Conservation (phyloP, 2,888 invertebrate genomes). For the Thyatira batis region DNA sequence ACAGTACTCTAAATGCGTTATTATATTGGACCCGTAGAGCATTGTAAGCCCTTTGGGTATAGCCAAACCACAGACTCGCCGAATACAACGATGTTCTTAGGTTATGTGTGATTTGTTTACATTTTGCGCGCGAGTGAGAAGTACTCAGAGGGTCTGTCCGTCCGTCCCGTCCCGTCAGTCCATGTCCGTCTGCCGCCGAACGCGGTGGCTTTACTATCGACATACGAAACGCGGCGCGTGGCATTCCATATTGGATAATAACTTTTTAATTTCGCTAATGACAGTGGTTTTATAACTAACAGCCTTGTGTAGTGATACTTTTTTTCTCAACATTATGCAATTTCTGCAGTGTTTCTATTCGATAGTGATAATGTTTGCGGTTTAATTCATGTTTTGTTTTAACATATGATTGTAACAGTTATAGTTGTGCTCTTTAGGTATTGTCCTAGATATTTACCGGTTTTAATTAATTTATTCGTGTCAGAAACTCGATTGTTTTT, state of each 20-base stretch:
- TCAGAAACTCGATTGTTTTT: background rate
- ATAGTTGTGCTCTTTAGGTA: background rate
- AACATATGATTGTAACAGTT: background rate
- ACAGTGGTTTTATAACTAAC: too few relatives aligned
- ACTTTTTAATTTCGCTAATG: conserved; percentile 5
- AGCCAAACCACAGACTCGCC: too few relatives aligned
- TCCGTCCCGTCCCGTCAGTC: conserved; percentile 33
- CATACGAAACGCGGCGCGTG: conserved; percentile 27
- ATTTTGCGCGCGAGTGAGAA: conserved; percentile 11
- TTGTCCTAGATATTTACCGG: background rate
- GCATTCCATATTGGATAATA: conserved; percentile 32
- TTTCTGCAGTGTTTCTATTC: too few relatives aligned
- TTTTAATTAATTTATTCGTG: background rate
- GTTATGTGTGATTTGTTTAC: conserved; percentile 29
- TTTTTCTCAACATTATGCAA: background rate
- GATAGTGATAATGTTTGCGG: background rate
- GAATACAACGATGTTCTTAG: too few relatives aligned
- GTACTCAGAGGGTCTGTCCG: conserved; percentile 1
- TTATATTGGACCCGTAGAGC: too few relatives aligned
- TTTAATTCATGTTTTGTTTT: background rate
- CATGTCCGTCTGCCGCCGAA: conserved; percentile 35
- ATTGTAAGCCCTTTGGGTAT: too few relatives aligned
- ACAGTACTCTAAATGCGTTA: too few relatives aligned
- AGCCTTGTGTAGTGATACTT: background rate
- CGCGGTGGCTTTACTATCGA: conserved; percentile 26